These are phyloP conservation scores for Pteronura brasiliensis DNA, from an alignment of 2,113 vertebrate species.

Conservation along the genomic window DNA sequence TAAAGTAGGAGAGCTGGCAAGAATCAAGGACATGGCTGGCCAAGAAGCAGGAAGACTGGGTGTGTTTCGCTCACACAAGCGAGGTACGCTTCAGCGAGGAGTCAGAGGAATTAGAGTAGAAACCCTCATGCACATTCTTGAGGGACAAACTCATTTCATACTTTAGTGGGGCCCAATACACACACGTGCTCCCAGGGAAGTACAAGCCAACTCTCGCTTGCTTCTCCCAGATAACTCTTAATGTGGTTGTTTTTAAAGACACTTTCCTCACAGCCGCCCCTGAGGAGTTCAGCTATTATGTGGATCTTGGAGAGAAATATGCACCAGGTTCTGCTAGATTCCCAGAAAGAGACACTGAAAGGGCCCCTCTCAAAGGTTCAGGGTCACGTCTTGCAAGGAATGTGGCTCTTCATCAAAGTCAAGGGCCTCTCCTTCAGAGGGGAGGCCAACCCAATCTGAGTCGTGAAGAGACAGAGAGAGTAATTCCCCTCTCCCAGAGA, in stretches of 20 bases:
- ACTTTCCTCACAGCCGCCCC: neutral
- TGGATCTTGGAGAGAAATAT: conserved; percentile 37
- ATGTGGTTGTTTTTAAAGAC: neutral
- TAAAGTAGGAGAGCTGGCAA: neutral
- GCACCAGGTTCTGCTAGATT: neutral
- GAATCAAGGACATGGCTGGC: neutral
- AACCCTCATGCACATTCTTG: neutral
- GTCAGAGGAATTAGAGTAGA: neutral
- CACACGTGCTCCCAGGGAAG: neutral
- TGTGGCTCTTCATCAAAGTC: conserved; percentile 22
- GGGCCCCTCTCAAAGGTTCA: neutral
- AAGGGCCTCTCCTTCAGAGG: neutral
- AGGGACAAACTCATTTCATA: neutral
- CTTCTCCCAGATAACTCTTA: neutral
- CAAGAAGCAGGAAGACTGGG: neutral
- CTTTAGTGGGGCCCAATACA: neutral
- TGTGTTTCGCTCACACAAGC: neutral
- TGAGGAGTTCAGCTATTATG: neutral
- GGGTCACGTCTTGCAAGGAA: conserved; percentile 46
- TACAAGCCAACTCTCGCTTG: neutral
- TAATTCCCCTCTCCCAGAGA: neutral
- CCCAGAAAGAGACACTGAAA: conserved; percentile 34
- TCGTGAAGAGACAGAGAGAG: neutral
- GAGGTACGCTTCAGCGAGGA: neutral
- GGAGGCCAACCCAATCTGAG: neutral